Percentiles rank a stretch among this genome's conserved stretches.
Conservation (phyloP, 2,797 vertebrate genomes). For the Okamejei kenojei region DNA sequence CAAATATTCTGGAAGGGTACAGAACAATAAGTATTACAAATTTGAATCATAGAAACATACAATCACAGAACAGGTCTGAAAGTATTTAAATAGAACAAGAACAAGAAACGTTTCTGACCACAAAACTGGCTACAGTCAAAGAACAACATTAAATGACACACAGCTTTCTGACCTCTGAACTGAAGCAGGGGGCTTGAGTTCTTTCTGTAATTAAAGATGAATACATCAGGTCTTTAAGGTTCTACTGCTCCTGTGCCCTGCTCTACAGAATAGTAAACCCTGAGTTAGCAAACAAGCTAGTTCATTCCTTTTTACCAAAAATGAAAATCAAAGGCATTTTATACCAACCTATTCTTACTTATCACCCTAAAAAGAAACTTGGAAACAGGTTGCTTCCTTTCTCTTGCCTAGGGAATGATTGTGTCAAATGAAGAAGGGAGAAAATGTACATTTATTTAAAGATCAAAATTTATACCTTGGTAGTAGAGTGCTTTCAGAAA, state of each 20-base stretch:
- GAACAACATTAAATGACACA: not conserved
- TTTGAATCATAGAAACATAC: conserved; percentile 12
- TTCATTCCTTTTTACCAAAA: not conserved
- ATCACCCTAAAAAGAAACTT: conserved; percentile 21
- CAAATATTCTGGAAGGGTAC: conserved; percentile 27
- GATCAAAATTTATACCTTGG: conserved; percentile 57
- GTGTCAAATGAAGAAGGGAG: not conserved
- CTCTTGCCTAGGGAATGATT: not conserved
- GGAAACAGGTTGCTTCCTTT: not conserved
- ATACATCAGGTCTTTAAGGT: not conserved
- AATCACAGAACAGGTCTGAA: conserved; percentile 17
- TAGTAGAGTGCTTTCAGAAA: conserved; percentile 85
- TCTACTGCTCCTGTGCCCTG: not conserved
- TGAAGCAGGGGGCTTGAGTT: not conserved
- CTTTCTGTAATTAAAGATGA: not conserved
- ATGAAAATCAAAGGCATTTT: not conserved
- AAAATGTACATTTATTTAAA: not conserved
- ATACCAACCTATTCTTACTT: not conserved
- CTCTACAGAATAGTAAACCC: not conserved
- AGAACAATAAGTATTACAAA: conserved; percentile 34
- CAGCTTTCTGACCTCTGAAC: not conserved
- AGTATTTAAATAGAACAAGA: not conserved
- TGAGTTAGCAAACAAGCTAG: not conserved
- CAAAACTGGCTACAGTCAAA: conserved; percentile 26
- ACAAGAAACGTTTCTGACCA: not conserved